Evolutionary conservation across 2,797 vertebrate species (phyloP), one percentile per base, ranked within the genome.

Genomic region (Gymnodraco acuticeps): DNA sequence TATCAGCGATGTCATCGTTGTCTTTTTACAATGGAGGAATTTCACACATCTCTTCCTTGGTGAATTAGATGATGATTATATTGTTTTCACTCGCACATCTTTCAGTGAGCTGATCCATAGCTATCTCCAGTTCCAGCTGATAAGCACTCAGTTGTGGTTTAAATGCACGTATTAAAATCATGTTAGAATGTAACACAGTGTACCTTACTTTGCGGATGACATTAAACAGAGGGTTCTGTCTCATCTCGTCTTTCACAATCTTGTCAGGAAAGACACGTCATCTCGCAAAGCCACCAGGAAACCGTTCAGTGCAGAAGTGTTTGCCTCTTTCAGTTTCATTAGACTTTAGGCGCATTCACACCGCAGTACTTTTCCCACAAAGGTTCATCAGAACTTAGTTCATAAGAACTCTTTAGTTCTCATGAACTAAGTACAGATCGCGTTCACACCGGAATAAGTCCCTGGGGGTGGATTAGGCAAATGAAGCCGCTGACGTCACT

Each of bases 161-260:
- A 81, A 87, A 81, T 81, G n/a, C 70, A 78, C 77, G 88, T 45
- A 80, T 90, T 80, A 84, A 89, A 91, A 92, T 91, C 80, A 73
- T 54, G 75, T 89, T 80, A 78, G 48, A 85, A 70, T 73, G 51
- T 70, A 53, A 88, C 78, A 87, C 75, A 72, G 74, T 81, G 75
- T 89, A 78, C 86, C 91, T 92, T 52, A 73, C 81, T 87, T 87
- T 85, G 73, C 86, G 81, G 81, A 84, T 89, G 69, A 82, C 73
- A 70, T 89, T 78, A 82, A 43, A 74, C 77, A 80, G 68, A 75
- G 81, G 61, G 56, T 45, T 81, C 54, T 50, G 60, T 58, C 41
- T 52, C 65, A 48, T 78, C 68, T 70, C 41, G 50, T 76, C 43
- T 88, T 83, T 59, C 85, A 73, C 78, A 87, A 74, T 76, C 70